These are phyloP conservation scores for Fregata magnificens DNA, from an alignment of 2,113 vertebrate species.

Conservation along the genomic window DNA sequence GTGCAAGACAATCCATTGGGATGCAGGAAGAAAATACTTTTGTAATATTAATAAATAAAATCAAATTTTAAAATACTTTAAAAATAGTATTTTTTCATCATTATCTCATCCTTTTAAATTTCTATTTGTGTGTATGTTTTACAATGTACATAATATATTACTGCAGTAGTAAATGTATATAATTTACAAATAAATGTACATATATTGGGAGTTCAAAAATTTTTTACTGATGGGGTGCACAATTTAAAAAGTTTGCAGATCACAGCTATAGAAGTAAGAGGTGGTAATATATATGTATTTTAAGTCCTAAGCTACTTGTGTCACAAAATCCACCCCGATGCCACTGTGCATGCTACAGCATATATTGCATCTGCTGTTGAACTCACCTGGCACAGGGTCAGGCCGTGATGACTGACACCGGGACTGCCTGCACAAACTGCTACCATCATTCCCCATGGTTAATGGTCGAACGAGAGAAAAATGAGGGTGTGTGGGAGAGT, in stretches of 20 bases:
- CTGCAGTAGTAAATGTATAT: background rate
- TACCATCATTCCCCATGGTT: background rate
- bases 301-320: background rate
- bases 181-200: background rate
- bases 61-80: background rate
- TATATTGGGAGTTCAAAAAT: background rate
- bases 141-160: background rate
- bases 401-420: background rate
- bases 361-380: background rate
- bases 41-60: background rate
- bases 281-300: background rate
- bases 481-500: slow-evolving; percentile 32
- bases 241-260: background rate
- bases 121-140: background rate
- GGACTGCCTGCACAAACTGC: background rate
- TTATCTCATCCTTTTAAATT: background rate
- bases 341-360: background rate
- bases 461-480: background rate
- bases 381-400: slow-evolving; percentile 16
- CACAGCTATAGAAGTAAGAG: background rate
- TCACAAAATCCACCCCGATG: background rate
- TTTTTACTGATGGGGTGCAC: background rate
- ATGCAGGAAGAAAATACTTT: background rate
- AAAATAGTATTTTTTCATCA: background rate
- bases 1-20: background rate